Evolutionary conservation across 2,888 invertebrate genomes (phyloP).

Genomic region (Diplazon laetatorius): DNA sequence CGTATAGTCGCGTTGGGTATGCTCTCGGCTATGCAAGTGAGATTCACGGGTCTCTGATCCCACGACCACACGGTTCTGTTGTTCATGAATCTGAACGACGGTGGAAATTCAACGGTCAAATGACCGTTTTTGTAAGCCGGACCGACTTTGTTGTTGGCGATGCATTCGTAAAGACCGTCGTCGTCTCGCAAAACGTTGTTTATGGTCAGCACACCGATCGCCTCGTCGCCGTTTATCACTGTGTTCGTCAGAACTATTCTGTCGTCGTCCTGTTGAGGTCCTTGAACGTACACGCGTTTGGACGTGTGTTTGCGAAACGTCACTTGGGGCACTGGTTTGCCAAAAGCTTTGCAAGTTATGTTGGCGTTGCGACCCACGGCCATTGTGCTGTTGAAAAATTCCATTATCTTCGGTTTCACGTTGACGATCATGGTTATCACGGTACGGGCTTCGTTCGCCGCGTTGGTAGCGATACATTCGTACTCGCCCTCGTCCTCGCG

Average conservation of each 20-base stretch:
- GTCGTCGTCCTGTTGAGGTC: conserved; percentile 86
- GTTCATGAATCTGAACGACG: conserved; percentile 89
- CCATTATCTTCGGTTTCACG: conserved; percentile 91
- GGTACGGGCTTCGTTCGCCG: conserved; percentile 88
- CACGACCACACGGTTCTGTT: conserved; percentile 92
- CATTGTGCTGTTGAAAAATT: conserved; percentile 89
- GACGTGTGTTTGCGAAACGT: conserved; percentile 91
- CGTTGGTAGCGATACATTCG: conserved; percentile 91
- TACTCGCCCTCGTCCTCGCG: conserved; percentile 92
- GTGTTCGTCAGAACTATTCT: conserved; percentile 87
- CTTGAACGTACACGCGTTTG: conserved; percentile 86
- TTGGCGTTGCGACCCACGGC: conserved; percentile 86
- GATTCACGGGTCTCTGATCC: conserved; percentile 91
- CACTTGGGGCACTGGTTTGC: conserved; percentile 91
- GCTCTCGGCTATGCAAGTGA: conserved; percentile 94
- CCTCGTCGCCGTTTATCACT: conserved; percentile 83
- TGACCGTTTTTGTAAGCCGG: conserved; percentile 91
- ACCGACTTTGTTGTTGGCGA: conserved; percentile 91
- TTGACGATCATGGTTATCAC: conserved; percentile 88
- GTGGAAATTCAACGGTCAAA: conserved; percentile 91
- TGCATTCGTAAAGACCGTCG: conserved; percentile 95
- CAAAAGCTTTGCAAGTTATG: conserved; percentile 90
- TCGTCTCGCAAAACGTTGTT: conserved; percentile 85
- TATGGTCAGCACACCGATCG: conserved; percentile 88
- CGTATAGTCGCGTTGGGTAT: conserved; percentile 96